Base-by-base conservation (phyloP, 2,113 vertebrate genomes). In the Camelus bactrianus region DNA sequence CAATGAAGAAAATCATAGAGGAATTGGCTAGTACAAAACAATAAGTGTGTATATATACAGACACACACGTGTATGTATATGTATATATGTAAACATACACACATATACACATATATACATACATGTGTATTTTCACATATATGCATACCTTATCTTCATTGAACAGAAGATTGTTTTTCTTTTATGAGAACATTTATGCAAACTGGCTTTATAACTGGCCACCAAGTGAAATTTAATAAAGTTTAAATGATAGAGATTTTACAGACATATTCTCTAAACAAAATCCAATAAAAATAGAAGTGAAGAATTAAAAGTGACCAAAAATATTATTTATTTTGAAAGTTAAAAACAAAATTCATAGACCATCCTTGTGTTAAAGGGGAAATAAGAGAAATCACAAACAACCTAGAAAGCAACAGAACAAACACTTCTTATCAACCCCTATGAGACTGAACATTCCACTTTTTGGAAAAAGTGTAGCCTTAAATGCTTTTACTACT, bases 261-360 rank as follows among this genome's bases (percentile, higher is more conserved):
- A 84, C 60, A 79, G 11, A 82, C 2, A 86, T 3, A 32, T 67
- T 22, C 10, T 72, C 13, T 90, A 8, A 79, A 81, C 8, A 64
- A 89, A 89, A 77, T 22, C 48, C n/a, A 81, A 67, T 30, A 64
- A 92, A 93, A 92, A 67, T 56, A 83, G 6, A 95, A 82, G 86
- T 67, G 38, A 96, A 79, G 15, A 89, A 69, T 72, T 84, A 50
- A 85, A 77, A 62, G 35, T 73, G 30, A 70, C 42, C 32, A 32
- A 79, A 76, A 84, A 67, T 67, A 5, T 65, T 94, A 88, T 24
- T 91, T 54, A 50, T 35, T 95, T 88, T 88, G 64, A 77, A 75
- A 79, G 54, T 95, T 86, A 56, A 93, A 93, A 69, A 30, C 22
- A 79, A 90, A 96, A 76, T 95, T 94, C 12, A 30, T 70, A 64